Percentiles rank a stretch among this genome's conserved stretches.
These are phyloP conservation scores for Cacatua alba DNA, from an alignment of 2,113 vertebrate genomes.

Conservation along the genomic window DNA sequence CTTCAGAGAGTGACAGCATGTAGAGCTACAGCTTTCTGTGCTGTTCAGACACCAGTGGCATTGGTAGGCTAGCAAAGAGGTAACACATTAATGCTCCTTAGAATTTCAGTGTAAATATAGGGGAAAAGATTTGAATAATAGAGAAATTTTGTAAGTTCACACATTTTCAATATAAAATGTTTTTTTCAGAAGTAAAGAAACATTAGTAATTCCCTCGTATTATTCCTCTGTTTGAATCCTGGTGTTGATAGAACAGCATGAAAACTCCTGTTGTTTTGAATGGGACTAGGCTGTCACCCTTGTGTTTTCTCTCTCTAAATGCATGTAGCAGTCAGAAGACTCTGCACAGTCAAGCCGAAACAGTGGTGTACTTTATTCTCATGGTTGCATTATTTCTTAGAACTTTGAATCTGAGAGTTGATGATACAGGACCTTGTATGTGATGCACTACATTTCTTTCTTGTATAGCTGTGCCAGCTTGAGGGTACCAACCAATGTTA, in stretches of 20 bases:
- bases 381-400: background rate
- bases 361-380: slow-evolving; percentile 31
- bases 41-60: background rate
- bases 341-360: background rate
- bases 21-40: background rate
- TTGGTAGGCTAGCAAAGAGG: background rate
- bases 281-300: background rate
- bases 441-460: background rate
- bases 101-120: background rate
- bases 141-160: background rate
- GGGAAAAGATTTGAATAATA: background rate
- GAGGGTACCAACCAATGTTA: background rate
- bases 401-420: background rate
- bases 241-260: background rate
- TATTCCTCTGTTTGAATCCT: slow-evolving; percentile 7
- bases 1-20: background rate
- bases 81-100: background rate
- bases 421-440: background rate
- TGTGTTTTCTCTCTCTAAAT: slow-evolving; percentile 29
- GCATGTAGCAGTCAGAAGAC: slow-evolving; percentile 1
- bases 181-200: background rate
- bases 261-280: slow-evolving; percentile 53
- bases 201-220: background rate
- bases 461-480: background rate
- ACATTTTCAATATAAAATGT: background rate